Percentiles rank a stretch among this genome's conserved stretches.
These are phyloP conservation scores for Chelon auratus DNA, from an alignment of 2,797 vertebrate genomes.

Conservation along the genomic window DNA sequence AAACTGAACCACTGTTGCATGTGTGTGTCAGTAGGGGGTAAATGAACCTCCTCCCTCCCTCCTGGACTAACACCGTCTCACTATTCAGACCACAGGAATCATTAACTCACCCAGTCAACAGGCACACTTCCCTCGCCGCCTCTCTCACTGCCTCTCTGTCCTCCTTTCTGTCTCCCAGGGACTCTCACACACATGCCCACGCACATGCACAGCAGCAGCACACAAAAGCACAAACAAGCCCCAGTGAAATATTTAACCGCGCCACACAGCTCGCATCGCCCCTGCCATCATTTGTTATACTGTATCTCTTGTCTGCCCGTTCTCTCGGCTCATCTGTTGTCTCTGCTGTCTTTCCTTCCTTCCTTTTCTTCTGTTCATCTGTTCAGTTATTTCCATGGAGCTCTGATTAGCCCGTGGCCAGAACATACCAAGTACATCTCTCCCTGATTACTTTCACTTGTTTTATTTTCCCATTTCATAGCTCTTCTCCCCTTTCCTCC, in stretches of 20 bases:
- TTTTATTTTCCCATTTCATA: slow-evolving; percentile 30
- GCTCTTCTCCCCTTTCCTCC: slow-evolving; percentile 9
- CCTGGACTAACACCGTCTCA: slow-evolving; percentile 58
- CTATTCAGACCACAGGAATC: slow-evolving; percentile 77
- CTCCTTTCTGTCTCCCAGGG: slow-evolving; percentile 60
- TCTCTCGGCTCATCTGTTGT: slow-evolving; percentile 78
- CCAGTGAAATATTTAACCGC: slow-evolving; percentile 78
- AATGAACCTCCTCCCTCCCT: slow-evolving; percentile 52
- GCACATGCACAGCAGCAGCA: slow-evolving; percentile 29
- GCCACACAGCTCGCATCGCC: slow-evolving; percentile 57
- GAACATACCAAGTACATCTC: slow-evolving; percentile 27
- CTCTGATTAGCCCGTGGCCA: slow-evolving; percentile 55
- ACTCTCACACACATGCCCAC: slow-evolving; percentile 26
- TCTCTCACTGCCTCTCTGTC: slow-evolving; percentile 42
- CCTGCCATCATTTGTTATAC: slow-evolving; percentile 68
- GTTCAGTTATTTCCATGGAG: slow-evolving; percentile 69
- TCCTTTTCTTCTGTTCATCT: slow-evolving; percentile 73
- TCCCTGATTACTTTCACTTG: slow-evolving; percentile 37
- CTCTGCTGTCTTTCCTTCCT: slow-evolving; percentile 72
- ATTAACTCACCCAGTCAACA: slow-evolving; percentile 79
- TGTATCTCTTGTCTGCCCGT: slow-evolving; percentile 67
- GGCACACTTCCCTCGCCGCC: slow-evolving; percentile 74
- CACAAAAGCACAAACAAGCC: slow-evolving; percentile 73
- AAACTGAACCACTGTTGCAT: slow-evolving; percentile 38
- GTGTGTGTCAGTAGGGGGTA: slow-evolving; percentile 65